Evolutionary conservation across 1,140 invertebrate genomes (phyloP).

Genomic region (Cyrtorhinus lividipennis): DNA sequence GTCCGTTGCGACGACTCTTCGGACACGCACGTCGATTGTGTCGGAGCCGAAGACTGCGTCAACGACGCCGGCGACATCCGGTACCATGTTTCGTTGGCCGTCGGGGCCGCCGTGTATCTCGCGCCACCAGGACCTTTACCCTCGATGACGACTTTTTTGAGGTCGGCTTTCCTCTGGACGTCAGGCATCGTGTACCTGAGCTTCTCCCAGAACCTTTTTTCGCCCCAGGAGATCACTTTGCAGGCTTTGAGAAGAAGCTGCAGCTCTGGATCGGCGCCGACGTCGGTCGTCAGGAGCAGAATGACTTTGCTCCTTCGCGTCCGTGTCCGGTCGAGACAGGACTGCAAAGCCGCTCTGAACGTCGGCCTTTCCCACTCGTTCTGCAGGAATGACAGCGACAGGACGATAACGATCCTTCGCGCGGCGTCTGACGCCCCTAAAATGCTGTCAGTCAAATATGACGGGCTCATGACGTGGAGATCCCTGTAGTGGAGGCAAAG

Average conservation of each 20-base stretch:
- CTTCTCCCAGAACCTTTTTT: slow-evolving; percentile 79
- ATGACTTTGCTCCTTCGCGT: slow-evolving; percentile 53
- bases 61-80: slow-evolving; percentile 29
- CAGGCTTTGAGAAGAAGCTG: slow-evolving; percentile 68
- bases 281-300: slow-evolving; percentile 47
- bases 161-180: slow-evolving; percentile 28
- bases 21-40: slow-evolving; percentile 46
- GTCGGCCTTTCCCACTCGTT: slow-evolving; percentile 59
- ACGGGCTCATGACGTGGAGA: slow-evolving; percentile 44
- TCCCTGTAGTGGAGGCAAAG: slow-evolving; percentile 62
- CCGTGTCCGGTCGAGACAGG: slow-evolving; percentile 32
- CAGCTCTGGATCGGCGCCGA: slow-evolving; percentile 63
- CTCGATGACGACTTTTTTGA: slow-evolving; percentile 30
- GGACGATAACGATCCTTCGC: slow-evolving; percentile 50
- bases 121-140: slow-evolving; percentile 32
- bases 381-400: slow-evolving; percentile 55
- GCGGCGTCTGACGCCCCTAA: slow-evolving; percentile 61
- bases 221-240: slow-evolving; percentile 70
- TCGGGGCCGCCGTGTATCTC: slow-evolving; percentile 41
- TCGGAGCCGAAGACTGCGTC: slow-evolving; percentile 35
- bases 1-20: slow-evolving; percentile 41
- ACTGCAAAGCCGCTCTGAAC: slow-evolving; percentile 54
- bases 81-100: slow-evolving; percentile 35
- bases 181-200: slow-evolving; percentile 77
- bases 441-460: slow-evolving; percentile 54